Conservation (phyloP, 2,113 vertebrate genomes). For the Peromyscus polionotus region DNA sequence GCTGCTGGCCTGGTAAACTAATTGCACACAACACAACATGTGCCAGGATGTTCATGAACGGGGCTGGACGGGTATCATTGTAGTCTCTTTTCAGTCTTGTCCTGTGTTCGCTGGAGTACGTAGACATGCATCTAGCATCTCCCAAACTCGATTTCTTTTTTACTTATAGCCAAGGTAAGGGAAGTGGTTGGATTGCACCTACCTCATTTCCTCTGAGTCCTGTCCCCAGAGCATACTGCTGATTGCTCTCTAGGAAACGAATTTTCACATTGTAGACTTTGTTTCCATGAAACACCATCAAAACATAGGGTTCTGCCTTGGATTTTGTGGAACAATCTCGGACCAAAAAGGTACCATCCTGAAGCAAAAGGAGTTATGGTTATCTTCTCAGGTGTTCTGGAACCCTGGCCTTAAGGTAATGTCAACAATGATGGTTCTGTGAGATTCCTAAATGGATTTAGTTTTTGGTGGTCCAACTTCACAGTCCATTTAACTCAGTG, state of each 20-base stretch:
- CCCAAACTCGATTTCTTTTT: not conserved
- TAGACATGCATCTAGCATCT: not conserved
- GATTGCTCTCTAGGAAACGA: slow-evolving; percentile 88
- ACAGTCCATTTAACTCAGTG: not conserved
- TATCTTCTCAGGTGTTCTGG: not conserved
- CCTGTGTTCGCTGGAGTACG: too few species aligned
- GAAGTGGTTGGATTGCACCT: slow-evolving; percentile 78
- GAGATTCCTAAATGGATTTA: not conserved
- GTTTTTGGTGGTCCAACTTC: not conserved
- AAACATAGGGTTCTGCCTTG: slow-evolving; percentile 91
- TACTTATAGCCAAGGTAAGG: not conserved
- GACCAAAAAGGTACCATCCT: slow-evolving; percentile 95
- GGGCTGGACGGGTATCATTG: not conserved
- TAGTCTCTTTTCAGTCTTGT: fast-evolving
- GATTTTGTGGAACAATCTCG: slow-evolving; percentile 91
- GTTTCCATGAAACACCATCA: slow-evolving; percentile 91
- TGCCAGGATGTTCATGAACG: not conserved
- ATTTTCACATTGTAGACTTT: slow-evolving; percentile 97
- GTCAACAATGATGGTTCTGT: not conserved
- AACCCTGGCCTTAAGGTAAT: too few species aligned
- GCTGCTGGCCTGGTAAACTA: not conserved
- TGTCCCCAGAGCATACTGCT: slow-evolving; percentile 92
- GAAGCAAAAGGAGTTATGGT: slow-evolving; percentile 26
- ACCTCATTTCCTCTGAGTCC: slow-evolving; percentile 91
- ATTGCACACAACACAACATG: too few species aligned